phyloP scores from a whole-genome alignment of 2,888 invertebrate genomes.

The Noctua comes region DNA sequence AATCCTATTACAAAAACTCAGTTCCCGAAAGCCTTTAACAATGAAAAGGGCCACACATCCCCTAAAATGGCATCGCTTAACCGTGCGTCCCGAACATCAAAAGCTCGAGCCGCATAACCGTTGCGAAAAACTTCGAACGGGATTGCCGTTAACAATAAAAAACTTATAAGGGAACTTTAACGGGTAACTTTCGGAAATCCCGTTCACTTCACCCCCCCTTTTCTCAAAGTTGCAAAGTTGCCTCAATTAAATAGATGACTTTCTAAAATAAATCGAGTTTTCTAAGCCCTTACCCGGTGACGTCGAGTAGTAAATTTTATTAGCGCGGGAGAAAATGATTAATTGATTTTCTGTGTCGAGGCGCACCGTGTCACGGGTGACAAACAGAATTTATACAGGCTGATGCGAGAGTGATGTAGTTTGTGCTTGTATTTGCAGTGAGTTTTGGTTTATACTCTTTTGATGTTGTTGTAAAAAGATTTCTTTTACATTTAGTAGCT shows the following conservation, averaged over 20 bases:
- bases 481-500: background rate
- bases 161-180: slow-evolving; percentile 64
- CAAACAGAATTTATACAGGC: slow-evolving; percentile 72
- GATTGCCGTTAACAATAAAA: slow-evolving; percentile 69
- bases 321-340: slow-evolving; percentile 76
- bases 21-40: slow-evolving; percentile 32
- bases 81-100: slow-evolving; percentile 56
- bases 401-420: slow-evolving; percentile 63
- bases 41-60: slow-evolving; percentile 42
- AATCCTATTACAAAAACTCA: slow-evolving; percentile 13
- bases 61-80: slow-evolving; percentile 53
- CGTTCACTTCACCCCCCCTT: slow-evolving; percentile 61
- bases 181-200: slow-evolving; percentile 61
- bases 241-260: slow-evolving; percentile 79
- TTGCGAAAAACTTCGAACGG: slow-evolving; percentile 59
- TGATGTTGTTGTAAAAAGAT: background rate
- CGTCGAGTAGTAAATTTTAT: slow-evolving; percentile 79
- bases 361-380: slow-evolving; percentile 70
- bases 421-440: slow-evolving; percentile 2
- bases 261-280: slow-evolving; percentile 75
- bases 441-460: background rate
- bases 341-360: slow-evolving; percentile 73
- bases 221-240: slow-evolving; percentile 72
- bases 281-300: slow-evolving; percentile 68
- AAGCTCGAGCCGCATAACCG: slow-evolving; percentile 58